A percentile compares a stretch with the other conserved stretches of the same genome.
Conservation (phyloP, 1,140 invertebrate genomes). For the Littorina saxatilis region DNA sequence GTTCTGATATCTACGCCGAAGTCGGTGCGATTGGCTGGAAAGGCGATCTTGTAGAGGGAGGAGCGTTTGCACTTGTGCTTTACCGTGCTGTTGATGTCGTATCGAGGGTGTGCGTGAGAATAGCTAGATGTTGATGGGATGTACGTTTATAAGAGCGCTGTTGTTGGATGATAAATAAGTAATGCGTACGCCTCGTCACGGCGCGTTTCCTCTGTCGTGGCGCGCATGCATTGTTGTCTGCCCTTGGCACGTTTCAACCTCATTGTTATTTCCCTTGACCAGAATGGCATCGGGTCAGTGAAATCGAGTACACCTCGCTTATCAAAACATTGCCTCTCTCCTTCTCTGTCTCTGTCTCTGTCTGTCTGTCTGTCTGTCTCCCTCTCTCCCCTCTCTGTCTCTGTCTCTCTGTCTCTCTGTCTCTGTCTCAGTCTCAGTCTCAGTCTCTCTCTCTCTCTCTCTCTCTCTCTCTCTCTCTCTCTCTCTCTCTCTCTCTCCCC, state of each 20-base stretch:
- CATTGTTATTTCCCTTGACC: conserved; percentile 26
- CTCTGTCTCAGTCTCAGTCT: background rate
- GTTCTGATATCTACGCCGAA: no score
- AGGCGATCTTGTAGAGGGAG: no score
- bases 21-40: no score
- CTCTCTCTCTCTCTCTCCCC: background rate
- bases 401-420: background rate
- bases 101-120: no score
- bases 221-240: conserved; percentile 23
- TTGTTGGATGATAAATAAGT: no score
- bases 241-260: conserved; percentile 9
- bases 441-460: background rate
- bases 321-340: background rate
- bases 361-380: background rate
- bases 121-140: no score
- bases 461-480: background rate
- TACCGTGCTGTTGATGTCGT: no score
- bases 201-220: conserved; percentile 18
- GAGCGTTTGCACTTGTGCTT: no score
- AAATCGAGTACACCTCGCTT: background rate
- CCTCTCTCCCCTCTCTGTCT: background rate
- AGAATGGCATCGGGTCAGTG: background rate
- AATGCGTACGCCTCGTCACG: background rate
- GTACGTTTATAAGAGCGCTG: no score
- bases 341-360: background rate